Percentiles rank a stretch among this genome's conserved stretches.
Evolutionary conservation across 2,888 invertebrate species (phyloP).

Genomic region (Apamea sordens): DNA sequence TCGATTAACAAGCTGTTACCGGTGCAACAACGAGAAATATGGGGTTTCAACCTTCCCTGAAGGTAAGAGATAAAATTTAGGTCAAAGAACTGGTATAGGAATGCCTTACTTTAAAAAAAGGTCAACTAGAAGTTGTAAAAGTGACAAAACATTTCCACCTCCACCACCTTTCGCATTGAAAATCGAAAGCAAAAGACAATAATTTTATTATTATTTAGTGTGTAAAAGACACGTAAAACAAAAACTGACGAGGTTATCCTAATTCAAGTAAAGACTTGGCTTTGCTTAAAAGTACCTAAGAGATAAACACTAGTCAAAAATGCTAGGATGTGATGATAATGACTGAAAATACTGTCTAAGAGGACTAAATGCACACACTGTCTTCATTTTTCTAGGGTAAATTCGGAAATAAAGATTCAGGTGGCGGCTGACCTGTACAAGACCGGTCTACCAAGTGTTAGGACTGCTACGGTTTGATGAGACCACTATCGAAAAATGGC

Average conservation of each 20-base stretch:
- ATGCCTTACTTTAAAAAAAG: neutral
- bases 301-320: neutral
- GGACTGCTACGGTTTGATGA: neutral
- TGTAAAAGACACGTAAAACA: neutral
- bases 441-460: neutral
- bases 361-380: neutral
- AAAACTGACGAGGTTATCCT: neutral
- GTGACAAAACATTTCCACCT: neutral
- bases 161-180: neutral
- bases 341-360: neutral
- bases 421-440: neutral
- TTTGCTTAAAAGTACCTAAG: neutral
- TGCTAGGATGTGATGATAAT: neutral
- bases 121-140: neutral
- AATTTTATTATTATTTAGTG: neutral
- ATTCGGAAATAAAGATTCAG: neutral
- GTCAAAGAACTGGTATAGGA: neutral
- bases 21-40: neutral
- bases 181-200: neutral
- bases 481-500: neutral
- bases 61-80: neutral
- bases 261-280: neutral
- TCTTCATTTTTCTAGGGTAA: too few relatives aligned
- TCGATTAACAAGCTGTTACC: slow-evolving; percentile 5
- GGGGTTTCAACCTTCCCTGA: neutral